These are phyloP conservation scores for Schizaphis graminum DNA, from an alignment of 2,888 invertebrate genomes.

Conservation along the genomic window DNA sequence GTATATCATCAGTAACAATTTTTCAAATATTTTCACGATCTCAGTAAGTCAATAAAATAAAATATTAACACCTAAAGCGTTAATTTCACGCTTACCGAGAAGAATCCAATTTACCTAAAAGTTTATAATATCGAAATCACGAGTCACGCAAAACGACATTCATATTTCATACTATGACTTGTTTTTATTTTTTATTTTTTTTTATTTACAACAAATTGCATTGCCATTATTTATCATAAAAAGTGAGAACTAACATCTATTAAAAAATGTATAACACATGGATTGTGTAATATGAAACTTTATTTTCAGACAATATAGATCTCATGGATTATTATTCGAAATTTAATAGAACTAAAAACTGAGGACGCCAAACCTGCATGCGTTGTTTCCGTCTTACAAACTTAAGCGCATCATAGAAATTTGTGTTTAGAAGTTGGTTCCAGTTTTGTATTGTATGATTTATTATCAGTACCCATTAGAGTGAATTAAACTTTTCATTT, in stretches of 20 bases:
- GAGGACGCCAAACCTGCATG: neutral
- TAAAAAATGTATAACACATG: neutral
- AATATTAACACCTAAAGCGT: neutral
- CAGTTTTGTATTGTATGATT: neutral
- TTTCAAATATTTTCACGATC: neutral
- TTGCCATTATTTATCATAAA: neutral
- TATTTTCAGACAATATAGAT: neutral
- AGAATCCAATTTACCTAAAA: neutral
- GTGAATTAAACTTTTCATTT: neutral
- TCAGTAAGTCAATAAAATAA: neutral
- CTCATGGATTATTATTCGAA: neutral
- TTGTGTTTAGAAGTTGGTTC: neutral
- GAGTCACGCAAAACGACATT: neutral
- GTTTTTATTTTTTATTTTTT: neutral
- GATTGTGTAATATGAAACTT: neutral
- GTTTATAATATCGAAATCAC: neutral
- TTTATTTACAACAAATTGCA: neutral
- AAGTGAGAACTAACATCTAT: neutral
- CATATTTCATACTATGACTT: neutral
- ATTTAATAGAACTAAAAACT: neutral
- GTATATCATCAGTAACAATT: neutral
- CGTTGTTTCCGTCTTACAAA: neutral
- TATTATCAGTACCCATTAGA: neutral
- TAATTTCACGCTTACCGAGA: neutral
- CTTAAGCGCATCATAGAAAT: neutral